These are phyloP conservation scores for Vulpes vulpes DNA, from an alignment of 2,113 vertebrate species.

Conservation along the genomic window DNA sequence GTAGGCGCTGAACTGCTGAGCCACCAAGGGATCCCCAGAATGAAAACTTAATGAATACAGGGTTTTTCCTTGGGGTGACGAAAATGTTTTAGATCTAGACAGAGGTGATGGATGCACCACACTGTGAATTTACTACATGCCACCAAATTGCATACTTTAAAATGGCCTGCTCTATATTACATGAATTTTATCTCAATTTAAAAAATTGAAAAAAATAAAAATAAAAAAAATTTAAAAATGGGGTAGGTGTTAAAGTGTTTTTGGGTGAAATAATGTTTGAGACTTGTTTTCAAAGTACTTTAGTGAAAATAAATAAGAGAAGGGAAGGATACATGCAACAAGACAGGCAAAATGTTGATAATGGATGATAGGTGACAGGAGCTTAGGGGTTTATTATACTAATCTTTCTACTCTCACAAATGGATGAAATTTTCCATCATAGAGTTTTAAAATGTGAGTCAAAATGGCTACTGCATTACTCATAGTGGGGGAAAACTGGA, in stretches of 20 bases:
- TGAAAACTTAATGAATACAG: not conserved
- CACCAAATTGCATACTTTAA: not conserved
- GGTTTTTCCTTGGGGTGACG: not conserved
- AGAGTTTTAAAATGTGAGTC: not conserved
- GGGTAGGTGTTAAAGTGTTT: not conserved
- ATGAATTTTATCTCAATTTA: too few relatives aligned
- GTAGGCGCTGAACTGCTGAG: too few relatives aligned
- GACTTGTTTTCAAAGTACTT: constrained; percentile 51
- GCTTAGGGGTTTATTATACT: not conserved
- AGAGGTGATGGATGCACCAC: not conserved
- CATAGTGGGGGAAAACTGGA: not conserved
- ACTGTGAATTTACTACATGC: not conserved
- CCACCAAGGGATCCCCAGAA: not conserved
- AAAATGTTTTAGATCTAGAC: not conserved
- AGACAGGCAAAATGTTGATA: not conserved
- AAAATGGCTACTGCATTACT: not conserved
- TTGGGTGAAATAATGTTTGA: not conserved
- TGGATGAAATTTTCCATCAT: not conserved
- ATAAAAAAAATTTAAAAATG: not conserved
- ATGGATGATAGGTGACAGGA: not conserved
- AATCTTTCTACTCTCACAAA: not conserved
- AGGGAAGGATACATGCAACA: not conserved
- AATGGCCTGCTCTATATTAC: not conserved
- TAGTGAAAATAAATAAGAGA: not conserved
- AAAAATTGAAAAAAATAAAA: too few relatives aligned